Evolutionary conservation across 2,888 invertebrate genomes (phyloP).

Genomic region (Brachycybe producta): DNA sequence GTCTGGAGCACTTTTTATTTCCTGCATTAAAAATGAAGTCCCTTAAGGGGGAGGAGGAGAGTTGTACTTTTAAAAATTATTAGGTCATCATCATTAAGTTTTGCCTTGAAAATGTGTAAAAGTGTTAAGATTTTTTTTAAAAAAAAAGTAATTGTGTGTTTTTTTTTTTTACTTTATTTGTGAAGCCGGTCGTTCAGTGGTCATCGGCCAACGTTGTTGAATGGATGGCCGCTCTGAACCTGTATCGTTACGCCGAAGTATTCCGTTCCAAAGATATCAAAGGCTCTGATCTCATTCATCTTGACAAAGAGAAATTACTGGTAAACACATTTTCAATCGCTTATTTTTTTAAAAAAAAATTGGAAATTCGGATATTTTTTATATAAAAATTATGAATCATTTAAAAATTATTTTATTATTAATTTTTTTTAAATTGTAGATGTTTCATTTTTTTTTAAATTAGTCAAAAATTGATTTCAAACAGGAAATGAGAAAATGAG

Average conservation of each 20-base stretch:
- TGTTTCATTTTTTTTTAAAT: no score
- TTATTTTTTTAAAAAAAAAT: no score
- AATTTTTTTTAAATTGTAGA: not conserved
- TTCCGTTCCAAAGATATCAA: slow-evolving; percentile 57
- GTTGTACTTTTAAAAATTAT: no score
- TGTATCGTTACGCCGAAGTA: slow-evolving; percentile 55
- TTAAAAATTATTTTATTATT: not conserved
- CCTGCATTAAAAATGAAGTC: no score
- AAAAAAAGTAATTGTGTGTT: not conserved
- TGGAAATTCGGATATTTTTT: no score
- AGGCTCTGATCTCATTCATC: slow-evolving; percentile 49
- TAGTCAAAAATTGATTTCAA: no score
- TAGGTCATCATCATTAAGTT: no score
- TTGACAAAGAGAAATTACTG: slow-evolving; percentile 52
- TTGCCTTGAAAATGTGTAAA: no score
- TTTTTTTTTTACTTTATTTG: slow-evolving; percentile 27
- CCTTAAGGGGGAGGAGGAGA: no score
- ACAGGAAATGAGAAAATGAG: no score
- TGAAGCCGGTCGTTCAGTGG: slow-evolving; percentile 56
- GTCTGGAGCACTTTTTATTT: no score
- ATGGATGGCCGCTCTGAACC: slow-evolving; percentile 60
- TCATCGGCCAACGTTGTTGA: slow-evolving; percentile 53
- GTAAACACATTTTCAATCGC: slow-evolving; percentile 34
- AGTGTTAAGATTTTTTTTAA: no score
- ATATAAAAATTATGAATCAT: not conserved